These are phyloP conservation scores for Chunga burmeisteri DNA, from an alignment of 2,113 vertebrate species.

Conservation along the genomic window DNA sequence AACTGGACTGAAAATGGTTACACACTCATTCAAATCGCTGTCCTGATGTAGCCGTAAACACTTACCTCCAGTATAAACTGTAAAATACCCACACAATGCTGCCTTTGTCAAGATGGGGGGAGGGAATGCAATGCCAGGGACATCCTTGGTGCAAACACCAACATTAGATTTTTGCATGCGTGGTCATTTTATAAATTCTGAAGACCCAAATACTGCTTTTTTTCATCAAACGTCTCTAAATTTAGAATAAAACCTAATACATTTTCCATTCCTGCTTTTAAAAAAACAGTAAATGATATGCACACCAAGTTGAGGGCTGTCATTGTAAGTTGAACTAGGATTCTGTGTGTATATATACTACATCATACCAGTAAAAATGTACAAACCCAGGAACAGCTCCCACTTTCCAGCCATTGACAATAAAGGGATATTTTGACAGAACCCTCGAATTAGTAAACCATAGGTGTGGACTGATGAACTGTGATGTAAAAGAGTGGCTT, in stretches of 20 bases:
- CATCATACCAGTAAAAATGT: neutral
- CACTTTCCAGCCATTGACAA: neutral
- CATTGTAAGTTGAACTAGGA: neutral
- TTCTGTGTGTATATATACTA: neutral
- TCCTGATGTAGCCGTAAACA: conserved; percentile 14
- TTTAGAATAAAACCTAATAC: neutral
- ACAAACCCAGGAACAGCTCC: neutral
- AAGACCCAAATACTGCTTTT: neutral
- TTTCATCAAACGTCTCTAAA: neutral
- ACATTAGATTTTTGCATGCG: neutral
- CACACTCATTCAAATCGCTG: neutral
- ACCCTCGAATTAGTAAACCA: neutral
- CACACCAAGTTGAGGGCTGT: neutral
- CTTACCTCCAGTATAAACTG: neutral
- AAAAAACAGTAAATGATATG: neutral
- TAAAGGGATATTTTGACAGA: neutral
- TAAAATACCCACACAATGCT: neutral
- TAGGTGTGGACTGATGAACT: neutral
- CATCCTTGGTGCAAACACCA: neutral
- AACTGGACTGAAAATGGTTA: neutral
- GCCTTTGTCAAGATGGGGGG: neutral
- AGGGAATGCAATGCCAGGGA: neutral
- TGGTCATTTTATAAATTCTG: neutral
- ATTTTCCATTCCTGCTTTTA: neutral
- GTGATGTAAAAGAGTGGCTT: neutral